Base-by-base conservation (phyloP, 2,888 invertebrate genomes). In the Sussaba pulchella region DNA sequence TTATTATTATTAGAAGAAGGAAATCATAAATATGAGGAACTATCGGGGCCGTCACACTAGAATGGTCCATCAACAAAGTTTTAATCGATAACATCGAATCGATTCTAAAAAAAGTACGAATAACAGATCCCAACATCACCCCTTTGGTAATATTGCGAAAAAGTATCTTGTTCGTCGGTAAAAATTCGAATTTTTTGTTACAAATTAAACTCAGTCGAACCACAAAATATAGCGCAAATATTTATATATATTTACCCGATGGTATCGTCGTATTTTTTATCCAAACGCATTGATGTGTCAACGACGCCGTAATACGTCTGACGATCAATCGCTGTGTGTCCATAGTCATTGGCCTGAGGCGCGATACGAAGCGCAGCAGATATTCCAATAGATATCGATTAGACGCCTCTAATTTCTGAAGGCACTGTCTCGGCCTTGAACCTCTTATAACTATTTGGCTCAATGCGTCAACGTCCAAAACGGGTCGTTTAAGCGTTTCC, bases 381-480 rank as follows among this genome's bases (percentile, higher is more conserved):
- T 96, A 96, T 89, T 96, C 96, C n/a, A 96, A 88, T 0, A 96
- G 93, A 88, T 94, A 95, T 77, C 94, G 93, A 82, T 94, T 94
- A 86, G 94, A 95, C 90, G 93, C 88, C 39, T 93, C 92, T 84
- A 95, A 89, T 43, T 94, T 94, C 36, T 93, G 91, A 0, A 96
- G 92, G 85, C 96, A 96, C 1, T 93, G 91, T 74, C 94, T 93
- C 0, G 95, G 94, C 82, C 95, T 94, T 52, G 94, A 94, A 12
- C 94, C 94, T 78, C 95, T 91, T 0, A 94, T 93, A 0, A 96
- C 95, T 66, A 97, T 94, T 67, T 93, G 93, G 71, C 95, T 95
- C 52, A 97, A 93, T 88, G 96, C 95, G 67, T 96, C 95, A 24
- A 94, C 92, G 82, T 94, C 94, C 17, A 97, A 89, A 36, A 96